Base-by-base conservation (phyloP, 1,140 invertebrate species). In the Heliconius himera region DNA sequence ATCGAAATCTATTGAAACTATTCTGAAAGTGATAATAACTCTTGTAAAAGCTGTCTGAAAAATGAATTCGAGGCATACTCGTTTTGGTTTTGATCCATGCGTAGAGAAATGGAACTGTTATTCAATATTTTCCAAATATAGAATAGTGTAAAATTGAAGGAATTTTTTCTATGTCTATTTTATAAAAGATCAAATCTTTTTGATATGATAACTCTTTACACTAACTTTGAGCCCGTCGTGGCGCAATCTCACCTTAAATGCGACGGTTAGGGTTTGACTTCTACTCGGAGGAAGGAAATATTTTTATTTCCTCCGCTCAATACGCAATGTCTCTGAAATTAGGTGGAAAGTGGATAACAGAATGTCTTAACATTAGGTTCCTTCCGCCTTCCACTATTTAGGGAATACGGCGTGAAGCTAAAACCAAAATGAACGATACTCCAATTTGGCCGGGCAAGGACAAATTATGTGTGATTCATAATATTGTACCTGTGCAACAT, bases 51-150 rank as follows among this genome's bases (percentile, higher is more conserved):
- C 60, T 29, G 26, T 29, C 60, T 29, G 56, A 66, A 66, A 66
- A 72, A 46, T 36, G n/a, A 18, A 72, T 72, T 36, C 71, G 71
- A n/a, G 29, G 38, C 8, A 72, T 38, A 38, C 33, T 72, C 20
- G 20, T 29, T 3, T 36, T 71, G n/a, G 38, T 38, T 46, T 72
- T 38, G 36, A 46, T 38, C 33, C 41, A 72, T 72, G 71, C 11
- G 60, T 66, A 66, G 22, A 66, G 26, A 66, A 66, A n/a, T 66
- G 26, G 26, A 66, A 66, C 60, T 9, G 60, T 66, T 66, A 26
- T 66, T 26, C 60, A 66, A 66, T 66, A 66, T 66, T 66, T 66
- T 66, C 3, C 60, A 66, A 66, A 66, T 66, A 66, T 29, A 66
- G 22, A 66, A 29, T 66, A 3, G 60, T 16, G 60, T 29, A 66